phyloP scores from a whole-genome alignment of 2,797 vertebrate species.

The Tachyglossus aculeatus region DNA sequence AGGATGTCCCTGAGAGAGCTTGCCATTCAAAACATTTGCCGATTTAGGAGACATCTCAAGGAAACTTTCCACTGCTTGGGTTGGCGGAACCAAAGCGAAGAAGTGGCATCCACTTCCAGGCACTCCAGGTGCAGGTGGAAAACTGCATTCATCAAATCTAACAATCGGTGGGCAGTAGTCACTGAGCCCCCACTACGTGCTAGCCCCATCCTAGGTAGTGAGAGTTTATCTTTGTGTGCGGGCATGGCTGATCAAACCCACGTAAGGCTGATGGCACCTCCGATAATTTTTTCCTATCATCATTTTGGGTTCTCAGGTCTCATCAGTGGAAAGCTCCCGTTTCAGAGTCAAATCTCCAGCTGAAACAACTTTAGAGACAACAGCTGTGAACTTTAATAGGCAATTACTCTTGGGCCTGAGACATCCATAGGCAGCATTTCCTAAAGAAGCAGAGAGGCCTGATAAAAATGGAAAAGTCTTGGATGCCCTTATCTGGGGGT shows the following conservation, averaged over 20 bases:
- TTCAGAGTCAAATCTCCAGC: conserved; percentile 5
- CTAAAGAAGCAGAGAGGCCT: conserved; percentile 30
- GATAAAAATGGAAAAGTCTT: conserved; percentile 38
- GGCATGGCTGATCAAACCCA: no score
- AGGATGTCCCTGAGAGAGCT: conserved; percentile 25
- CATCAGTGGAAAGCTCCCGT: not conserved
- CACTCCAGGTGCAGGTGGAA: not conserved
- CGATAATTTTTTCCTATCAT: not conserved
- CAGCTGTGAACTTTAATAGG: conserved; percentile 12
- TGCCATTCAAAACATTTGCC: conserved; percentile 25
- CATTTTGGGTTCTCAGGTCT: not conserved
- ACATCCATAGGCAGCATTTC: conserved; percentile 9
- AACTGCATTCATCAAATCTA: no score
- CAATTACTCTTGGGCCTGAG: not conserved
- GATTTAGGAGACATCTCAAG: conserved; percentile 37
- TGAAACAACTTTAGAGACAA: conserved; percentile 13
- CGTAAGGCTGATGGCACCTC: no score
- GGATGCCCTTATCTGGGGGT: conserved; percentile 29
- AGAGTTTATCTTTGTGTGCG: no score
- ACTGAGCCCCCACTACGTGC: no score
- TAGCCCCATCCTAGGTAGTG: no score
- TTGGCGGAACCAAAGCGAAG: no score
- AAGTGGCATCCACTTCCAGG: not conserved
- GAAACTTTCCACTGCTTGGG: no score
- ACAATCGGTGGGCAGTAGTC: no score